Conservation (phyloP, 2,888 invertebrate genomes). For the Hyppa rectilinea region DNA sequence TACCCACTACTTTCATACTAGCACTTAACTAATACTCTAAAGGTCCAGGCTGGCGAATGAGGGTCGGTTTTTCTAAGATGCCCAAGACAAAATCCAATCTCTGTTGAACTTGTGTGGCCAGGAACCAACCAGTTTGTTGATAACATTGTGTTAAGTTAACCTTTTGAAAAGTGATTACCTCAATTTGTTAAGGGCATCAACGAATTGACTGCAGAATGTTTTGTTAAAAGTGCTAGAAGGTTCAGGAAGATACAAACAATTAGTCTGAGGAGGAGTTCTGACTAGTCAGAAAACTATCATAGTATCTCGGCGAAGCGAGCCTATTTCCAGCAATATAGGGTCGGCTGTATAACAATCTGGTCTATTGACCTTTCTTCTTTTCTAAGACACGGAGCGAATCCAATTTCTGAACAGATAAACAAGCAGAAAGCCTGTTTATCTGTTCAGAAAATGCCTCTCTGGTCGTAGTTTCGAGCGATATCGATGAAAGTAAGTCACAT, state of each 20-base stretch:
- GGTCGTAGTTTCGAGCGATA: neutral
- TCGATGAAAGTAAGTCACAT: neutral
- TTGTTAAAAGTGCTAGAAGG: neutral
- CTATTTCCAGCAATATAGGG: neutral
- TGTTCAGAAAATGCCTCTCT: too few relatives aligned
- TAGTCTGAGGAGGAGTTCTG: too few relatives aligned
- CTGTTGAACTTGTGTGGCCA: neutral
- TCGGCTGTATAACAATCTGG: too few relatives aligned
- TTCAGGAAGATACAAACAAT: neutral
- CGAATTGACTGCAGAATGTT: too few relatives aligned
- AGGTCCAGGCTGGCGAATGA: neutral
- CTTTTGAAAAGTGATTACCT: neutral
- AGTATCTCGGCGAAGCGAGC: too few relatives aligned
- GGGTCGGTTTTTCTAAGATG: neutral
- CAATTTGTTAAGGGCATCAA: neutral
- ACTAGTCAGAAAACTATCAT: neutral
- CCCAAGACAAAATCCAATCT: too few relatives aligned
- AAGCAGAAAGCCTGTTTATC: neutral
- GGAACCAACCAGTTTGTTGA: neutral
- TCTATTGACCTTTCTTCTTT: neutral
- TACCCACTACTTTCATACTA: too few relatives aligned
- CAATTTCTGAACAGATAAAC: neutral
- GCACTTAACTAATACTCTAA: neutral
- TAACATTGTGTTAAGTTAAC: neutral
- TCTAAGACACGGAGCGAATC: neutral